Percentiles rank a stretch among this genome's conserved stretches.
Evolutionary conservation across 2,888 invertebrate species (phyloP).

Genomic region (Lamellibrachia satsuma): DNA sequence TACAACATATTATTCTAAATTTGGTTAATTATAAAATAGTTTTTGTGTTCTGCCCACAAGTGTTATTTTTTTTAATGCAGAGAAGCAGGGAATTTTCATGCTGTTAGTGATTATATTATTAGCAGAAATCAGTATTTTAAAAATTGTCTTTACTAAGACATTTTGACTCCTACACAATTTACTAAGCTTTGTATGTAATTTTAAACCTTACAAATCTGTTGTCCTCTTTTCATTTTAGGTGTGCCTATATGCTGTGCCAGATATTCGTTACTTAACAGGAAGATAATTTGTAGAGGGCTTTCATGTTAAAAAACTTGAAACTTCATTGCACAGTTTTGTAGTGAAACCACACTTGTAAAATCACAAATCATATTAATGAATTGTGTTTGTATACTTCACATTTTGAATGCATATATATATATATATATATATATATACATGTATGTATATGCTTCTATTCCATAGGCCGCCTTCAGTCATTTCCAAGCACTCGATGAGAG

Average conservation of each 20-base stretch:
- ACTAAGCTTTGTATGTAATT: background rate
- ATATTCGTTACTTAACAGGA: background rate
- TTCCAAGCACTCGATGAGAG: constrained; percentile 93
- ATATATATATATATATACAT: background rate
- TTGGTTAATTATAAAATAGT: background rate
- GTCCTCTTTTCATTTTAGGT: background rate
- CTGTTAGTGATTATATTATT: background rate
- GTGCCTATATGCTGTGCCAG: background rate
- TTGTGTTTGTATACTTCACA: background rate
- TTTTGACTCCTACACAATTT: background rate
- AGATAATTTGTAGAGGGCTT: background rate
- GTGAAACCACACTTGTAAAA: background rate
- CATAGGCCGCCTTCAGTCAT: constrained; percentile 81
- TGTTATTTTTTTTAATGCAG: background rate
- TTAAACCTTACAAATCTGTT: background rate
- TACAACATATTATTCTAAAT: too few species aligned
- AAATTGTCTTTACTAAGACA: background rate
- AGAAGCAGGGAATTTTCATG: too few species aligned
- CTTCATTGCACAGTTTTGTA: background rate
- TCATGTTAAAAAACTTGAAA: background rate
- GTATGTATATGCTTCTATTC: background rate
- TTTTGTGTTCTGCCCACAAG: background rate
- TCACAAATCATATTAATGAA: background rate
- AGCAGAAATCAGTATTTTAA: background rate
- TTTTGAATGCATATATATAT: background rate